phyloP scores from a whole-genome alignment of 2,113 vertebrate genomes.

The Corythoichthys intestinalis region DNA sequence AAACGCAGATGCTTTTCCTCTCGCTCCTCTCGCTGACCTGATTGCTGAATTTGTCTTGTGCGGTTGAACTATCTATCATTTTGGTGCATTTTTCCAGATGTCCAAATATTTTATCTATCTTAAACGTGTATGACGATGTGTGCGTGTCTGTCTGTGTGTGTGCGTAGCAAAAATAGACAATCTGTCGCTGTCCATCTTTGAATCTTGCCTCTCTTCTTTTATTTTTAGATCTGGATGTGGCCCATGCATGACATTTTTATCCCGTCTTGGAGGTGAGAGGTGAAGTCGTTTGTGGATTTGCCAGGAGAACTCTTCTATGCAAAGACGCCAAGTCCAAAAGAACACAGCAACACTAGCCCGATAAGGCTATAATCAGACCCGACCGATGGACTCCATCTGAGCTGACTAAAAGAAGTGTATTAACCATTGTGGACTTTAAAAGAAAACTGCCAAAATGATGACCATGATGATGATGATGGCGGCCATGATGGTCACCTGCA shows the following conservation, averaged over 20 bases:
- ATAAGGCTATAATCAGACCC: constrained; percentile 1
- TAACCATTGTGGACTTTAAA: neutral
- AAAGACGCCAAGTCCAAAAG: constrained; percentile 5
- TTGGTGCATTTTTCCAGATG: too few species aligned
- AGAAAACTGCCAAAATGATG: constrained; percentile 51
- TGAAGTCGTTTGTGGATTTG: constrained; percentile 19
- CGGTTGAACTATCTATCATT: too few species aligned
- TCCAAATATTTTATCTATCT: too few species aligned
- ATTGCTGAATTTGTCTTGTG: too few species aligned
- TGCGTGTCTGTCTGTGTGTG: constrained; percentile 7
- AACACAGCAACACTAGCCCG: neutral
- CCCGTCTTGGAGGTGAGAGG: constrained; percentile 42
- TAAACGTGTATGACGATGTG: neutral
- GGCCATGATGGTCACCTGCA: constrained; percentile 59
- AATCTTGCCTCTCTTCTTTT: constrained; percentile 28
- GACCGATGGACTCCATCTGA: neutral
- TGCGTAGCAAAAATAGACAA: neutral
- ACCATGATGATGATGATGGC: constrained; percentile 66
- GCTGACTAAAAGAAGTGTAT: neutral
- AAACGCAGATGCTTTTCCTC: too few species aligned
- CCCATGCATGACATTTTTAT: constrained; percentile 26
- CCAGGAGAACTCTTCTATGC: constrained; percentile 8
- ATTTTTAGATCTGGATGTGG: constrained; percentile 36
- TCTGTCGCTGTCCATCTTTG: constrained; percentile 20
- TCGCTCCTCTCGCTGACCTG: too few species aligned